phyloP scores from a whole-genome alignment of 2,113 vertebrate genomes.

The Scartelaos histophorus region DNA sequence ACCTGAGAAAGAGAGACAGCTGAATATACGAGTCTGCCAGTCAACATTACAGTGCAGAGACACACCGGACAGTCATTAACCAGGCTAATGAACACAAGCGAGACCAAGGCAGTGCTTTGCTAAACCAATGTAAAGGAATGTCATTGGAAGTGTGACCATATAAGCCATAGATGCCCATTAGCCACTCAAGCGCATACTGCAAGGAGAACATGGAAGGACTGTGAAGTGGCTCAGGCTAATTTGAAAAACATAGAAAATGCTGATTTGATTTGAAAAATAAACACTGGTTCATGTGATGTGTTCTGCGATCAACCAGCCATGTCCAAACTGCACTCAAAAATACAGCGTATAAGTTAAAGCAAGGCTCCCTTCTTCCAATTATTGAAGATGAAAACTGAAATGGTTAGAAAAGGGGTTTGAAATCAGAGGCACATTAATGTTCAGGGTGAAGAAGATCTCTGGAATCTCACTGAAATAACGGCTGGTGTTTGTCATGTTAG shows the following conservation, averaged over 20 bases:
- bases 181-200: not conserved
- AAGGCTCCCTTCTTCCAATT: not conserved
- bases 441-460: not conserved
- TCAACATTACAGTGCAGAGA: conserved; percentile 51
- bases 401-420: not conserved
- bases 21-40: conserved; percentile 52
- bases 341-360: not conserved
- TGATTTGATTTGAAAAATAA: conserved; percentile 2
- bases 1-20: conserved; percentile 29
- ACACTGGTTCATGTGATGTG: conserved; percentile 3
- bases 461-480: not conserved
- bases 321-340: not conserved
- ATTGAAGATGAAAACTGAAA: not conserved
- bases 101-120: not conserved
- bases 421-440: not conserved
- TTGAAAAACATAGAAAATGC: conserved; percentile 9
- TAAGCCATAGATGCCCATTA: not conserved
- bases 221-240: not conserved
- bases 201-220: not conserved
- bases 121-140: conserved; percentile 19
- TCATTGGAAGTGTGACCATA: conserved; percentile 23
- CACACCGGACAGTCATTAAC: conserved; percentile 60
- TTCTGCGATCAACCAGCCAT: not conserved
- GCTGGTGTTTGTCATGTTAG: not conserved
- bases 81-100: conserved; percentile 47